These are phyloP conservation scores for Phrixothrix hirtus DNA, from an alignment of 2,888 invertebrate genomes.

Conservation along the genomic window DNA sequence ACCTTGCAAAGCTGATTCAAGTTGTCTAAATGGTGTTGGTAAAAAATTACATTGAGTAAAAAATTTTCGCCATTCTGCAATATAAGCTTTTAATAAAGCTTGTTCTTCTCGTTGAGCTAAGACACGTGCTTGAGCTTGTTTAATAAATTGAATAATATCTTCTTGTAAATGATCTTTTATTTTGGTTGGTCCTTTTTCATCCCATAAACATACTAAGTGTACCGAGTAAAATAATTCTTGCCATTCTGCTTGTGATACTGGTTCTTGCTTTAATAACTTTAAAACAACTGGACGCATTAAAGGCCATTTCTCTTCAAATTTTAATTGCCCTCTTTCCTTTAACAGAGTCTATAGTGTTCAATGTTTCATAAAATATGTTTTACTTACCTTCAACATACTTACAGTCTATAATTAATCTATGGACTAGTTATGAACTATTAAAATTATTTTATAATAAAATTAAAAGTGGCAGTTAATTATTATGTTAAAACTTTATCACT, in stretches of 20 bases:
- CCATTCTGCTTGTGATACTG: slow-evolving; percentile 94
- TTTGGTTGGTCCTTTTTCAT: slow-evolving; percentile 90
- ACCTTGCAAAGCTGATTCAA: slow-evolving; percentile 83
- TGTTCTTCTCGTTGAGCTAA: slow-evolving; percentile 92
- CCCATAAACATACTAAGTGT: slow-evolving; percentile 96
- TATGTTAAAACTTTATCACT: background rate
- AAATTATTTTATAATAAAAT: background rate
- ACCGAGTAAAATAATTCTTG: slow-evolving; percentile 96
- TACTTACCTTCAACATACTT: slow-evolving; percentile 5
- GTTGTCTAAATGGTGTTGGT: slow-evolving; percentile 91
- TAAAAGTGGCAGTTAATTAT: background rate
- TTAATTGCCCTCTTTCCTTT: slow-evolving; percentile 78
- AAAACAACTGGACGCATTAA: slow-evolving; percentile 91
- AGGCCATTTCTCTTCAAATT: slow-evolving; percentile 97
- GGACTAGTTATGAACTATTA: background rate
- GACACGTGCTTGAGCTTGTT: slow-evolving; percentile 88
- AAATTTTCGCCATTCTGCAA: slow-evolving; percentile 97
- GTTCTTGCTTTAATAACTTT: slow-evolving; percentile 90
- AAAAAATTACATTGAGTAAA: slow-evolving; percentile 97
- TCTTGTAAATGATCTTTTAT: slow-evolving; percentile 86
- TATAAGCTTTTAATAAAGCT: slow-evolving; percentile 93
- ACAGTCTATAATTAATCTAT: background rate
- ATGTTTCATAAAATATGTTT: background rate
- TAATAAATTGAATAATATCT: slow-evolving; percentile 92
- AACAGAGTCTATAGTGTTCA: background rate